Conservation (phyloP, 2,888 invertebrate genomes). For the Saturnia japonica region DNA sequence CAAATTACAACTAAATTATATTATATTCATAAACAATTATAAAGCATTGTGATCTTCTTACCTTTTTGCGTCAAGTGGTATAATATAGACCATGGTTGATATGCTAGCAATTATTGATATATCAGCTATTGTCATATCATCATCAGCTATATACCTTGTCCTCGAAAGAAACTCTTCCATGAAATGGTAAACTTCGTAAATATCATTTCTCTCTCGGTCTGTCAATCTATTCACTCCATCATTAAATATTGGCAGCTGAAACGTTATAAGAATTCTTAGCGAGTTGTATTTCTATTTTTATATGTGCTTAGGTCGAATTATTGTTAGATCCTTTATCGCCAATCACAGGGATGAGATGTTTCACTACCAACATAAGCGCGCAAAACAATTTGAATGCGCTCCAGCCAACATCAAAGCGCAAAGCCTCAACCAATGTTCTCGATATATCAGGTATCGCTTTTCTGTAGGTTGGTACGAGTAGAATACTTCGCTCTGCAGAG, state of each 20-base stretch:
- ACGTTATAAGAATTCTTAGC: slow-evolving; percentile 27
- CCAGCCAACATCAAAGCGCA: too few species aligned
- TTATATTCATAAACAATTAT: not conserved
- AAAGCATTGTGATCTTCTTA: slow-evolving; percentile 16
- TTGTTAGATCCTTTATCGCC: too few species aligned
- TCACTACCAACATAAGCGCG: too few species aligned
- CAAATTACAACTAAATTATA: too few species aligned
- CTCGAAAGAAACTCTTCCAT: slow-evolving; percentile 63
- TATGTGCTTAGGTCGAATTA: too few species aligned
- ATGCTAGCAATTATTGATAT: slow-evolving; percentile 37
- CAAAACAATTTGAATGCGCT: too few species aligned
- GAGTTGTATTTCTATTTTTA: not conserved
- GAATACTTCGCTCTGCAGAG: too few species aligned
- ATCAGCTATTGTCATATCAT: slow-evolving; percentile 71
- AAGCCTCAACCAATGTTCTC: too few species aligned
- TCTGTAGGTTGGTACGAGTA: too few species aligned
- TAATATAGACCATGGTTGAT: slow-evolving; percentile 14
- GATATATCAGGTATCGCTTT: too few species aligned
- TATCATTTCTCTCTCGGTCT: slow-evolving; percentile 44
- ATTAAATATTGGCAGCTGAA: slow-evolving; percentile 35
- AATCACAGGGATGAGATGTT: too few species aligned
- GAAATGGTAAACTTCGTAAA: slow-evolving; percentile 60
- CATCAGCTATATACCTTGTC: slow-evolving; percentile 67
- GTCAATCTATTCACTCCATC: slow-evolving; percentile 44
- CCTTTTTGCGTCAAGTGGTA: slow-evolving; percentile 21